A percentile compares a stretch with the other conserved stretches of the same genome.
phyloP scores from a whole-genome alignment of 2,113 vertebrate species.

The Nettapus auritus region DNA sequence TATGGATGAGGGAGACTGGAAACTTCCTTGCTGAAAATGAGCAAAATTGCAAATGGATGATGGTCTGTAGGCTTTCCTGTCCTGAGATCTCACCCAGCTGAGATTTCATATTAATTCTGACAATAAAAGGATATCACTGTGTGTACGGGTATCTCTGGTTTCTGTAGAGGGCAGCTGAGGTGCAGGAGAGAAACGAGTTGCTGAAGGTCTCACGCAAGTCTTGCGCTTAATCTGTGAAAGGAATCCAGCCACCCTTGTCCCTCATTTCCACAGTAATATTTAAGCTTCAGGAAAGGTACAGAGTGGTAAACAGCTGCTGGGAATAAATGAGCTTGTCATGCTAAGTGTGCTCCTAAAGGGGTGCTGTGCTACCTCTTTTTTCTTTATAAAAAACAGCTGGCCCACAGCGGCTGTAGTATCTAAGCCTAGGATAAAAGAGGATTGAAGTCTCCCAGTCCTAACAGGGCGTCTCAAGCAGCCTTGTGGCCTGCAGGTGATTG shows the following conservation, averaged over 20 bases:
- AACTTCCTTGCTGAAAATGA: not conserved
- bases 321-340: slow-evolving; percentile 32
- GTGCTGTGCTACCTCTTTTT: not conserved
- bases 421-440: slow-evolving; percentile 5
- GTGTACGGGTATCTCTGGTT: not conserved
- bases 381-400: not conserved
- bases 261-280: not conserved
- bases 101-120: not conserved
- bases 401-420: not conserved
- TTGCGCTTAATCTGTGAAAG: not conserved
- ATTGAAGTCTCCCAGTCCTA: not conserved
- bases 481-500: not conserved
- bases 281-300: not conserved
- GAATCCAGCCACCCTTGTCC: fast-evolving
- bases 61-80: not conserved
- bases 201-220: not conserved
- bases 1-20: not conserved
- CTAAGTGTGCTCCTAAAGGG: slow-evolving; percentile 2
- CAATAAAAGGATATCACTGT: not conserved
- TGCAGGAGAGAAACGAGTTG: not conserved
- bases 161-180: not conserved
- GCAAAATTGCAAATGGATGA: not conserved
- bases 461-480: fast-evolving
- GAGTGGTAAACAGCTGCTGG: slow-evolving; percentile 28
- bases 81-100: not conserved